Evolutionary conservation across 2,888 invertebrate species (phyloP), one percentile per base, ranked within the genome.

Genomic region (Mesorhabditis spiculigera): DNA sequence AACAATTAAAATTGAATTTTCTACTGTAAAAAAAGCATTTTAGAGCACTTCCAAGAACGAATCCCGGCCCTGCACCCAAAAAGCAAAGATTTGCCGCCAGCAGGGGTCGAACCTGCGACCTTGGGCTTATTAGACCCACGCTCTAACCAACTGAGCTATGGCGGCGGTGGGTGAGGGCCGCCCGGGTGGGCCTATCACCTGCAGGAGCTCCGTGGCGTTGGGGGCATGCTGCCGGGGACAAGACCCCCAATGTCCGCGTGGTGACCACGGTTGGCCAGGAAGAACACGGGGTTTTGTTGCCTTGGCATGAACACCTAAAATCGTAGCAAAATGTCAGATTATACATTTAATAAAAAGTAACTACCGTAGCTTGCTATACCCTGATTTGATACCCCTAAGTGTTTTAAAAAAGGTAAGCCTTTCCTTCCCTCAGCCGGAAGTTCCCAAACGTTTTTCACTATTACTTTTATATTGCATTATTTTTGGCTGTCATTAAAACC

Each of bases 191-290:
- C 63, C 1, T 28, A 66, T 28, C 44, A 74, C 77, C 70, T 76
- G 79, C 8, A 89, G 88, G 45, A 98, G 88, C 4, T 90, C 89
- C 13, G 92, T 94, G 5, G 96, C 96, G 88, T 95, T 93, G 0
- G 98, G 0, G 97, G 97, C 94, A 94, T 94, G 0, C 93, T 94
- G 16, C 87, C 87, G 2, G 87, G 87, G 4, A 86, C 86, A 4
- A 88, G 77, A 4, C 88, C 88, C 4, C 98, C 97, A 80, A 98
- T 97, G 86, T 98, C 97, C 0, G 97, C 96, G 89, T 98, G 98
- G 88, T 98, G 98, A 0, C 97, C 98, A 66, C 98, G 91, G 76
- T 94, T 94, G 0, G 97, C 98, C 67, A 98, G 95, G 89, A 93
- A 98, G 88, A 98, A 98, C 68, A 97, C 93, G 0, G 97, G 95